Base-by-base conservation (phyloP, 1,140 invertebrate genomes). In the Solenopsis invicta region DNA sequence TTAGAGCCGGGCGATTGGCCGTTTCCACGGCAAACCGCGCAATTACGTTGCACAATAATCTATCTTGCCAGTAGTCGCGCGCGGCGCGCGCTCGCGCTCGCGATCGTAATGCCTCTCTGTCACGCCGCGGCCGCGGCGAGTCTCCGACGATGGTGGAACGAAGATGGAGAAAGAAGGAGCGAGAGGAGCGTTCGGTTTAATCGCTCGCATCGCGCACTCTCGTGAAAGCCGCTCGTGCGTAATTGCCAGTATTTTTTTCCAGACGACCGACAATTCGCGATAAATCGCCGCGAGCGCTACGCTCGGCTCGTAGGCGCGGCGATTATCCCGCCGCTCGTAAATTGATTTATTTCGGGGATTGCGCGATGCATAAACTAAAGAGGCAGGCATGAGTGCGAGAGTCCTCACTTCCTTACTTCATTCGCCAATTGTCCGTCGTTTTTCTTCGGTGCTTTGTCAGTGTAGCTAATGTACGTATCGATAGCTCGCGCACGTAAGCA, bases 11-110 rank as follows among this genome's bases (percentile, higher is more conserved):
- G 90, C 90, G 91, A 93, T 92, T 90, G 92, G 87, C 86, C 89
- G 90, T 94, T 94, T 93, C 84, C 89, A 93, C 90, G 90, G 84
- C 82, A 89, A 91, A 89, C 87, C 91, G 91, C 89, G 93, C 91
- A 94, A 94, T 94, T 94, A 93, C 86, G 85, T 94, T 94, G 93
- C 92, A 92, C 93, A 94, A 94, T 91, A 85, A 88, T 90, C 85
- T 77, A 61, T 90, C 71, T 74, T 45, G 85, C 50, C 59, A 54
- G 78, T 87, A 74, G 84, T 78, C 76, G 72, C 21, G 13, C 52
- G 52, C 72, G 62, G 52, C 74, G 41, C 52, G 29, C 29, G 29
- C n/a, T n/a, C n/a, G 37, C 52, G 54, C 45, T 69, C 45, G 71
- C 64, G 41, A n/a, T 45, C 54, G 54, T 81, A 86, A 54, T 41